Evolutionary conservation across 1,140 invertebrate genomes (phyloP).

Genomic region (Achatina immaculata): DNA sequence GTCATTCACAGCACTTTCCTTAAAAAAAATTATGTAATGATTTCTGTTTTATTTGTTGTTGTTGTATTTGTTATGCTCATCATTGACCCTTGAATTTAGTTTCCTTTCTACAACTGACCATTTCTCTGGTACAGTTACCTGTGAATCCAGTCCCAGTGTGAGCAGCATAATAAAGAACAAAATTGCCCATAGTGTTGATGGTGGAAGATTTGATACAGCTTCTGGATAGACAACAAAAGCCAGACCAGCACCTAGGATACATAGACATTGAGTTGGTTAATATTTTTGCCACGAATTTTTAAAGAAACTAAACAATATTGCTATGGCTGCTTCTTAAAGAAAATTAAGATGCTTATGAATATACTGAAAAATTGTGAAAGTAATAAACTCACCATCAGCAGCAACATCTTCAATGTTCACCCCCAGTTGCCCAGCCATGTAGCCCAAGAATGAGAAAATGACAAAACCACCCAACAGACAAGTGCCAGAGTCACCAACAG

Average conservation of each 20-base stretch:
- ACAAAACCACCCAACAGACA: constrained; percentile 99
- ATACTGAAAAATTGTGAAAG: neutral
- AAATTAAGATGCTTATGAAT: too few species aligned
- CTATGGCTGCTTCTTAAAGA: too few species aligned
- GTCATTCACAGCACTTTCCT: too few species aligned
- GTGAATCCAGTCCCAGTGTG: constrained; percentile 89
- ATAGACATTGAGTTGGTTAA: too few species aligned
- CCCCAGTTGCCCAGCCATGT: constrained; percentile 90
- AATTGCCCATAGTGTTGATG: constrained; percentile 95
- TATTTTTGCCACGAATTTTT: neutral
- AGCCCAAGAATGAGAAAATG: constrained; percentile 98
- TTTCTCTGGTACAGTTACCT: constrained; percentile 78
- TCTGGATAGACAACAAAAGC: constrained; percentile 98
- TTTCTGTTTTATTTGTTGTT: too few species aligned
- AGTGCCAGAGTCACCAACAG: constrained; percentile 94
- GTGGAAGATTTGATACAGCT: constrained; percentile 92
- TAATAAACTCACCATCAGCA: constrained; percentile 80
- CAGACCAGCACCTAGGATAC: constrained; percentile 84
- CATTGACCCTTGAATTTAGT: too few species aligned
- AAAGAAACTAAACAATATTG: too few species aligned
- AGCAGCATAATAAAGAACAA: constrained; percentile 98
- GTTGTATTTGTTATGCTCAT: too few species aligned
- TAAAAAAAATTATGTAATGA: too few species aligned
- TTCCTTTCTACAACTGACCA: too few species aligned
- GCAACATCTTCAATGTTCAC: constrained; percentile 93